Conservation (phyloP, 1,140 invertebrate genomes). For the Zelostemma sp. region DNA sequence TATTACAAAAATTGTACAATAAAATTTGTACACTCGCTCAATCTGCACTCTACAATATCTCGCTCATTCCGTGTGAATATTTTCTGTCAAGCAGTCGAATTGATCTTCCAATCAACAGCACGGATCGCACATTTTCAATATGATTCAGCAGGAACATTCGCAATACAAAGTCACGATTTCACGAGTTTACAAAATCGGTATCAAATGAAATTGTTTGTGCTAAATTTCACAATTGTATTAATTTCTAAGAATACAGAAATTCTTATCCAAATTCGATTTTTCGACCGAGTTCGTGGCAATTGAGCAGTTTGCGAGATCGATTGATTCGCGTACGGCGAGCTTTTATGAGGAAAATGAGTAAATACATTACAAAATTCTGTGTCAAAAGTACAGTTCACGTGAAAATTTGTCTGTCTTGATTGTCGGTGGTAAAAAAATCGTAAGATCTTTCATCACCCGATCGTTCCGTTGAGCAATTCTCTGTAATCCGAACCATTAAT, state of each 20-base stretch:
- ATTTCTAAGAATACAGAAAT: too few species aligned
- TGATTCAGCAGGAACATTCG: too few species aligned
- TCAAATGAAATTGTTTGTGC: not conserved
- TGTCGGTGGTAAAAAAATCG: not conserved
- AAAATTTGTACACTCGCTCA: slow-evolving; percentile 27
- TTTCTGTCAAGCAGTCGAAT: too few species aligned
- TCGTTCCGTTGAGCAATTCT: slow-evolving; percentile 54
- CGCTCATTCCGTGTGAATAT: too few species aligned
- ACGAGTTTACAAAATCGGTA: too few species aligned
- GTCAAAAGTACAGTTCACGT: not conserved
- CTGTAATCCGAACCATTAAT: slow-evolving; percentile 62
- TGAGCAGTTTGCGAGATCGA: too few species aligned
- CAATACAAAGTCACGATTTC: too few species aligned
- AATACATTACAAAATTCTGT: not conserved
- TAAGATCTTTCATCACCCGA: slow-evolving; percentile 44
- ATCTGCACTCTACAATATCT: slow-evolving; percentile 1
- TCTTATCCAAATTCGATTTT: too few species aligned
- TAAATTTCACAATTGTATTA: too few species aligned
- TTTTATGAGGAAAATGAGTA: not conserved
- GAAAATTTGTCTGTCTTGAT: not conserved
- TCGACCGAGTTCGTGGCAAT: too few species aligned
- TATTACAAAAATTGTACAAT: slow-evolving; percentile 35
- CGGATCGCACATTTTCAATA: too few species aligned
- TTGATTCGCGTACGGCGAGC: slow-evolving; percentile 14
- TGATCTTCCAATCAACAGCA: too few species aligned